phyloP scores from a whole-genome alignment of 2,797 vertebrate species.

The Thunnus albacares region DNA sequence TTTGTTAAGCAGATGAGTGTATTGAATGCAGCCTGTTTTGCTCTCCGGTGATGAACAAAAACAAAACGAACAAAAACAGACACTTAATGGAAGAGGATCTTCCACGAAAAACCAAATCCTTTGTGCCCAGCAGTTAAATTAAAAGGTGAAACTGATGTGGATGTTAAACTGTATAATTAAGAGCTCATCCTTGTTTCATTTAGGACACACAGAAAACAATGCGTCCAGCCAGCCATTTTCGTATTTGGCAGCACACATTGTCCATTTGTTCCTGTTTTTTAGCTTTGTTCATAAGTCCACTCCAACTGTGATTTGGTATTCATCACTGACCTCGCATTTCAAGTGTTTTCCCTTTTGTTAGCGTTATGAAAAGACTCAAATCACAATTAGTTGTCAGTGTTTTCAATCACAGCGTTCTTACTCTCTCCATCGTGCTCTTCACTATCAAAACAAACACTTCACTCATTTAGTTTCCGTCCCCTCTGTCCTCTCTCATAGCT shows the following conservation, averaged over 20 bases:
- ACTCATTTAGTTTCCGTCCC: constrained; percentile 18
- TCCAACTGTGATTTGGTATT: constrained; percentile 50
- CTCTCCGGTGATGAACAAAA: constrained; percentile 7
- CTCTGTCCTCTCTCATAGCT: constrained; percentile 3
- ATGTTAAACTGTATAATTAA: constrained; percentile 43
- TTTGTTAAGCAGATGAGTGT: constrained; percentile 19
- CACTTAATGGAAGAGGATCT: not conserved
- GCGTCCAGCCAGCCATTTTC: constrained; percentile 30
- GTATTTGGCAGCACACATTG: constrained; percentile 34
- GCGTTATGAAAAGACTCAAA: constrained; percentile 38
- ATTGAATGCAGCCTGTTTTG: constrained; percentile 12
- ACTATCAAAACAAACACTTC: constrained; percentile 55
- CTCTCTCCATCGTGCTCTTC: constrained; percentile 26
- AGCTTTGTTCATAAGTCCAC: constrained; percentile 30
- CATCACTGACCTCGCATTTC: constrained; percentile 35
- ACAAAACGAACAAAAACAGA: constrained; percentile 21
- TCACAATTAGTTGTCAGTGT: constrained; percentile 40
- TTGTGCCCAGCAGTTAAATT: constrained; percentile 9
- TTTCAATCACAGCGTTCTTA: constrained; percentile 12
- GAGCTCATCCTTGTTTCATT: constrained; percentile 39
- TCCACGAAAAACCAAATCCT: constrained; percentile 4
- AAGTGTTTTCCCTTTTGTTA: constrained; percentile 40
- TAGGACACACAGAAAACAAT: constrained; percentile 21
- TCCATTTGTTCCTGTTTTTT: constrained; percentile 34
- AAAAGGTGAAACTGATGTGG: constrained; percentile 17